Evolutionary conservation across 2,888 invertebrate genomes (phyloP), one percentile per base, ranked within the genome.

Genomic region (Troides helena): DNA sequence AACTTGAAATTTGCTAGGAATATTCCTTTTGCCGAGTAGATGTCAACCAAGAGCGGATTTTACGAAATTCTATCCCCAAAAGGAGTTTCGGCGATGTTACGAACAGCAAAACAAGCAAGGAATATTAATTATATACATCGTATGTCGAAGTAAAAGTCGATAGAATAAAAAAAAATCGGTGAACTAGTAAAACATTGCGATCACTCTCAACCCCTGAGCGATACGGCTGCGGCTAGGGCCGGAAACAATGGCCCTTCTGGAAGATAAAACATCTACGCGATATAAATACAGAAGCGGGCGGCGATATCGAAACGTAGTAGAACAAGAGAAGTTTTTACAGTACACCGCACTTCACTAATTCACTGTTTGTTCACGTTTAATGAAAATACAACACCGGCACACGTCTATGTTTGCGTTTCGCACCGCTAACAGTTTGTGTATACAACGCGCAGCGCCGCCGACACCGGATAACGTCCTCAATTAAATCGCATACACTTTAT

Each of bases 371-470:
- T 71, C 75, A 71, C 74, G 74, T 78, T 76, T 81, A 83, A 83
- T 83, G 81, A 81, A 81, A 82, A 81, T 77, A 83, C 81, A 83
- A 80, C 79, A 81, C 71, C 21, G 75, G 77, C 77, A 76, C 76
- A 74, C 74, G 72, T 72, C 68, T 63, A 74, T 80, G 78, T 81
- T 80, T 80, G 75, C 68, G 60, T 71, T 43, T 62, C 64, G 25
- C 36, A 60, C 71, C 71, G 21, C 57, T 25, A 64, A 64, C 23
- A 39, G 53, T 61, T 30, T 23, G 18, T 46, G 46, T 71, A 69
- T 73, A 72, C 46, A 46, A 2, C 14, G 46, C 58, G 60, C n/a
- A 18, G 30, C 46, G 30, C 25, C 23, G 39, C 30, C 50, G 36
- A 18, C 23, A 23, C 18, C 39, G 60, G 58, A 58, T 65, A 46